phyloP scores from a whole-genome alignment of 2,888 invertebrate species.

The Eudemis profundana region DNA sequence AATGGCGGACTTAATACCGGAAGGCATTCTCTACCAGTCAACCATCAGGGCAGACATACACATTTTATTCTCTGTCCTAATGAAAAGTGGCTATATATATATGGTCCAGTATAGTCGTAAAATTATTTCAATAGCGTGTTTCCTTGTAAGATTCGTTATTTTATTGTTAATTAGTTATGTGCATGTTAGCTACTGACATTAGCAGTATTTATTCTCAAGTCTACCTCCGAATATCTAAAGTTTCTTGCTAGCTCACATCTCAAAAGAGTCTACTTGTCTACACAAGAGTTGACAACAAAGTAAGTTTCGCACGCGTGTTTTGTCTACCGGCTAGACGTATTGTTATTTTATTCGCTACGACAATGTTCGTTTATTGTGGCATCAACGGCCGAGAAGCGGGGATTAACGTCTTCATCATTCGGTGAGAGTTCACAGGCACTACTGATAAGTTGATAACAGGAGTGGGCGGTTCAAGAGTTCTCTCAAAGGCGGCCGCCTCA shows the following conservation, averaged over 20 bases:
- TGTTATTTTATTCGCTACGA: constrained; percentile 40
- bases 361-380: constrained; percentile 40
- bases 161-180: too few relatives aligned
- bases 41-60: too few relatives aligned
- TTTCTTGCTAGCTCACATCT: not conserved
- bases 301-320: constrained; percentile 31
- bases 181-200: not conserved
- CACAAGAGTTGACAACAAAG: constrained; percentile 3
- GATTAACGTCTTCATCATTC: constrained; percentile 43
- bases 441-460: constrained; percentile 40
- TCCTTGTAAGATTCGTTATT: too few relatives aligned
- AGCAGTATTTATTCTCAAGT: not conserved
- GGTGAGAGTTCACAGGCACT: constrained; percentile 38
- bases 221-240: not conserved
- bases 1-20: too few relatives aligned
- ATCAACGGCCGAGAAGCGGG: constrained; percentile 38
- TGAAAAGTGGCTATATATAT: too few relatives aligned
- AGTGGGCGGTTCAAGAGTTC: constrained; percentile 35
- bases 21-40: too few relatives aligned
- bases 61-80: too few relatives aligned
- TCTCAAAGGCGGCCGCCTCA: constrained; percentile 21
- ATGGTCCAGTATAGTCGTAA: too few relatives aligned
- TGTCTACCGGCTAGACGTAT: constrained; percentile 34
- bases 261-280: too few relatives aligned
- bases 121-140: too few relatives aligned